phyloP scores from a whole-genome alignment of 2,888 invertebrate genomes.

The Chorisops tibialis region DNA sequence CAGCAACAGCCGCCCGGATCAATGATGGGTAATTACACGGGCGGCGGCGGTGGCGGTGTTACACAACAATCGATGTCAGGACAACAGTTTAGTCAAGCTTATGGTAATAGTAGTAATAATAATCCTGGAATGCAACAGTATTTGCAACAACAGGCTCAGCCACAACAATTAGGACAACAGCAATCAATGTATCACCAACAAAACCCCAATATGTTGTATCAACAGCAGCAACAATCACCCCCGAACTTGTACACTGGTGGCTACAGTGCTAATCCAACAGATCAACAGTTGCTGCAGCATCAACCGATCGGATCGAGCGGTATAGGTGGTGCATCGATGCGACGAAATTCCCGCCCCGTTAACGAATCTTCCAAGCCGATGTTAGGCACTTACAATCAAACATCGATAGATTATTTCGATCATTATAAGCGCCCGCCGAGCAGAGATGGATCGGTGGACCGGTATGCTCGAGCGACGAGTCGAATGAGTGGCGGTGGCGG shows the following conservation, averaged over 20 bases:
- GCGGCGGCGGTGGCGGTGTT: too few species aligned
- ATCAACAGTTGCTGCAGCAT: constrained; percentile 29
- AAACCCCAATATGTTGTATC: constrained; percentile 2
- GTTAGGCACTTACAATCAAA: constrained; percentile 53
- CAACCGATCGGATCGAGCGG: constrained; percentile 38
- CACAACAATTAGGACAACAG: constrained; percentile 36
- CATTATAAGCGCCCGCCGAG: constrained; percentile 91
- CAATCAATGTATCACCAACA: constrained; percentile 34
- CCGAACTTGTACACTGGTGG: constrained; percentile 37
- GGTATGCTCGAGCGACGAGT: constrained; percentile 69
- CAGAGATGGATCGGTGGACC: constrained; percentile 81
- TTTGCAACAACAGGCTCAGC: constrained; percentile 39
- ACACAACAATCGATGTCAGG: constrained; percentile 6
- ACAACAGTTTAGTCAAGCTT: constrained; percentile 36
- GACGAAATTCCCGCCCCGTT: constrained; percentile 56
- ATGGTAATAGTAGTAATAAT: constrained; percentile 33
- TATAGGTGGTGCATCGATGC: constrained; percentile 46
- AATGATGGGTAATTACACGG: constrained; percentile 28
- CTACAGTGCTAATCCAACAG: constrained; percentile 21
- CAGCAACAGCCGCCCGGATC: constrained; percentile 47
- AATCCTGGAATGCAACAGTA: constrained; percentile 36
- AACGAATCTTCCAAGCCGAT: constrained; percentile 55
- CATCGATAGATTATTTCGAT: constrained; percentile 87
- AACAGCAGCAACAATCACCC: constrained; percentile 39
- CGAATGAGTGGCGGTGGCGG: constrained; percentile 54